These are phyloP conservation scores for Diplolepis rosae DNA, from an alignment of 2,888 invertebrate genomes.

Conservation along the genomic window DNA sequence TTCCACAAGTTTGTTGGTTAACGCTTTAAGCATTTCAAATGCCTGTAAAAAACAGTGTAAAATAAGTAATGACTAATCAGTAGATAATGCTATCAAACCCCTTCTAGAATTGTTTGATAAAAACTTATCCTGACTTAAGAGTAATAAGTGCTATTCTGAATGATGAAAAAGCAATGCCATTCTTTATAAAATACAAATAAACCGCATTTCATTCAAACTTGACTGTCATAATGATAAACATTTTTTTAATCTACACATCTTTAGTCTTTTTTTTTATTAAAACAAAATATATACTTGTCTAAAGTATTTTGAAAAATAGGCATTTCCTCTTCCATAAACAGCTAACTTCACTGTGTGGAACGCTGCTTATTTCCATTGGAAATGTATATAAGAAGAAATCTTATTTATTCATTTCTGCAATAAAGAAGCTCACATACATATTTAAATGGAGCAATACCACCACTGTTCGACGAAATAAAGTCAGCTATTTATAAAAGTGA, in stretches of 20 bases:
- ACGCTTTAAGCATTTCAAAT: neutral
- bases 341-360: too few species aligned
- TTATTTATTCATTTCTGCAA: too few species aligned
- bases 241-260: neutral
- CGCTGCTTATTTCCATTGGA: too few species aligned
- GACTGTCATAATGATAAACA: neutral
- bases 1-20: neutral
- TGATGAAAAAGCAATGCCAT: neutral
- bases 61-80: neutral
- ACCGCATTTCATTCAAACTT: neutral
- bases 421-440: too few species aligned
- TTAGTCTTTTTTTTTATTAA: slow-evolving; percentile 5
- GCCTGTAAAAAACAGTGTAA: neutral
- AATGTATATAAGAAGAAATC: too few species aligned
- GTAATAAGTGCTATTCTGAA: neutral
- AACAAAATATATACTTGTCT: too few species aligned
- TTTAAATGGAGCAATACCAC: too few species aligned
- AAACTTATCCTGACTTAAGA: neutral
- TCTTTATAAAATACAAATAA: neutral
- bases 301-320: too few species aligned
- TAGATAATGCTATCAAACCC: slow-evolving; percentile 11
- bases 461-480: too few species aligned
- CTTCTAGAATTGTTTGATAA: neutral
- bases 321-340: too few species aligned
- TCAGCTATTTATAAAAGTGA: too few species aligned